These are phyloP conservation scores for Phoeniculus purpureus DNA, from an alignment of 2,797 vertebrate species.

Conservation along the genomic window DNA sequence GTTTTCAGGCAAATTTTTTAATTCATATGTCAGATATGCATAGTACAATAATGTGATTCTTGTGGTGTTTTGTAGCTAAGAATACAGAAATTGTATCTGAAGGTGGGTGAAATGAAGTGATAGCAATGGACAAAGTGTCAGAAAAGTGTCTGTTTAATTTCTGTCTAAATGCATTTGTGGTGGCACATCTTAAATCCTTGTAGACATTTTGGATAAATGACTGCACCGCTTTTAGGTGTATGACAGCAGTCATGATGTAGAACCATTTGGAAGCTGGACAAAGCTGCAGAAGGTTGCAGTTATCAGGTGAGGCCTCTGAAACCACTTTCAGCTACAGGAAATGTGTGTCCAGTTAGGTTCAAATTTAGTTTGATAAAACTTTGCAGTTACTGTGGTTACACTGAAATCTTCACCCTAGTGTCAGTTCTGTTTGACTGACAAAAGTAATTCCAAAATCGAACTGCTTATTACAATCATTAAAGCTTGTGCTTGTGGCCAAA, in stretches of 20 bases:
- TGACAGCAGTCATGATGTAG: neutral
- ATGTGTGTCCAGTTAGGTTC: neutral
- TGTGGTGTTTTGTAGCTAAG: accelerated
- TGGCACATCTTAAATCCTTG: neutral
- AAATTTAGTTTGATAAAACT: neutral
- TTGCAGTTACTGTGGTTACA: neutral
- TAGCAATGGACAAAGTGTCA: neutral
- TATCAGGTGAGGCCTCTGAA: conserved; percentile 20
- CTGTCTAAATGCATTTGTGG: accelerated
- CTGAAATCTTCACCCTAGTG: neutral
- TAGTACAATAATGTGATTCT: neutral
- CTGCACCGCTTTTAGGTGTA: neutral
- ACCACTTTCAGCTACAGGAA: neutral
- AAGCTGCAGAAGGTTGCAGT: neutral
- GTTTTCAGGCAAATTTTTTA: neutral
- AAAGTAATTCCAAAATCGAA: neutral
- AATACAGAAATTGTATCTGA: neutral
- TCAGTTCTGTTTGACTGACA: neutral
- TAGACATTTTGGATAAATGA: neutral
- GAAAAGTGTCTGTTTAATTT: neutral
- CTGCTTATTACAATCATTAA: neutral
- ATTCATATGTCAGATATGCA: neutral
- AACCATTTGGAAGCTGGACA: neutral
- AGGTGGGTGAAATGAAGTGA: neutral
- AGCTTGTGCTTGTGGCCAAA: neutral